Evolutionary conservation across 2,888 invertebrate species (phyloP).

Genomic region (Artemia sp.): DNA sequence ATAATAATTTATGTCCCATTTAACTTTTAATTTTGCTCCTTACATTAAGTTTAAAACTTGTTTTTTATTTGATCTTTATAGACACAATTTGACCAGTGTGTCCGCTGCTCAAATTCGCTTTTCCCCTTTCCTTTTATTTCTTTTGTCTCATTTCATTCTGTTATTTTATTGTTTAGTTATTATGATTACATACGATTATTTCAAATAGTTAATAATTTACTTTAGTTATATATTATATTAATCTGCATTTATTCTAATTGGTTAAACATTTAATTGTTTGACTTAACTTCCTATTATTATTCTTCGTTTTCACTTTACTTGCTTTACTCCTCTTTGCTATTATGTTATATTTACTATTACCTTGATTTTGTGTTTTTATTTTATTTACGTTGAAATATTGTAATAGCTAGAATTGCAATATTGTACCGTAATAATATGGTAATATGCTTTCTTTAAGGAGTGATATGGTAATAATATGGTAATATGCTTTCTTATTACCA

Average conservation of each 20-base stretch:
- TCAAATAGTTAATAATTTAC: neutral
- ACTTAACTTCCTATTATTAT: neutral
- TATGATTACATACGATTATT: neutral
- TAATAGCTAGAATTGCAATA: no score
- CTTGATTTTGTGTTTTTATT: conserved; percentile 24
- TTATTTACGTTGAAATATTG: neutral
- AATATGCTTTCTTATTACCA: no score
- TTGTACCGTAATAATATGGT: no score
- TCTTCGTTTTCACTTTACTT: neutral
- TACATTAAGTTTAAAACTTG: no score
- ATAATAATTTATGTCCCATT: no score
- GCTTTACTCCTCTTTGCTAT: no score
- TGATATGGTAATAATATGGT: neutral
- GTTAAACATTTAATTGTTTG: neutral
- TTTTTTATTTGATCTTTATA: neutral
- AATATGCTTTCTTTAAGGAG: neutral
- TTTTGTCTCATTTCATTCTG: neutral
- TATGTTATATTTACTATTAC: no score
- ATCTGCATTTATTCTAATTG: neutral
- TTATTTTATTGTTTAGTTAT: neutral
- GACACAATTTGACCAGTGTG: neutral
- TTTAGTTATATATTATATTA: neutral
- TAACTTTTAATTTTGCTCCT: no score
- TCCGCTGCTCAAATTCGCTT: neutral
- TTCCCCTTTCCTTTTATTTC: neutral